Percentiles rank a stretch among this genome's conserved stretches.
phyloP scores from a whole-genome alignment of 2,797 vertebrate species.

The Poecilia gillii region DNA sequence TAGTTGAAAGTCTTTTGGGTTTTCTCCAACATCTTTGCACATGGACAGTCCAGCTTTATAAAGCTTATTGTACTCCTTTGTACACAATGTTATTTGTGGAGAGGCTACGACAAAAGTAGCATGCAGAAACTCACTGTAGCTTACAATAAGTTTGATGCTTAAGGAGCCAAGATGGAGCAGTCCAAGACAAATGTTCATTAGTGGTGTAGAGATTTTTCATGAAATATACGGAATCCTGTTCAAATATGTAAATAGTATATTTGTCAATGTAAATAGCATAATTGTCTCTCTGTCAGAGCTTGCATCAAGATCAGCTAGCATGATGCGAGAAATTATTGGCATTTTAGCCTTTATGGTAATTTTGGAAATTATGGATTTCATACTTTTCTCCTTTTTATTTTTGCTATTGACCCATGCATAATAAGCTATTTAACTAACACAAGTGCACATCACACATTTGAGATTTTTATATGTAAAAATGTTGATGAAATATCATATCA shows the following conservation, averaged over 20 bases:
- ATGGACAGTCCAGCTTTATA: not conserved
- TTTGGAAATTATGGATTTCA: not conserved
- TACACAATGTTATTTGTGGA: not conserved
- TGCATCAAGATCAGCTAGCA: not conserved
- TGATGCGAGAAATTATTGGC: not conserved
- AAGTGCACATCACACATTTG: not conserved
- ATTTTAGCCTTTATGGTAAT: not conserved
- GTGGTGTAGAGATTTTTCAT: not conserved
- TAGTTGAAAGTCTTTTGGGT: not conserved
- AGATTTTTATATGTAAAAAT: not conserved
- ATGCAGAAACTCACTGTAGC: not conserved
- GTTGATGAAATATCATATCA: not conserved
- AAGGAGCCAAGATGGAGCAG: not conserved
- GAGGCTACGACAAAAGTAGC: not conserved
- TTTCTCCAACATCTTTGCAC: not conserved
- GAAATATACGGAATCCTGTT: not conserved
- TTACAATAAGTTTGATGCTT: not conserved
- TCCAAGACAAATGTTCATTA: not conserved
- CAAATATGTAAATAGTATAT: not conserved
- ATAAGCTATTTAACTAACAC: not conserved
- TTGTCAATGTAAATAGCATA: not conserved
- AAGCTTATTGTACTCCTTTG: not conserved
- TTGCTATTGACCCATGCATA: not conserved
- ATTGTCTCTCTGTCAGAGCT: not conserved
- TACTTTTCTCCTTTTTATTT: not conserved